A percentile compares a stretch with the other conserved stretches of the same genome.
Conservation (phyloP, 1,140 invertebrate species). For the Condylostylus longicornis region DNA sequence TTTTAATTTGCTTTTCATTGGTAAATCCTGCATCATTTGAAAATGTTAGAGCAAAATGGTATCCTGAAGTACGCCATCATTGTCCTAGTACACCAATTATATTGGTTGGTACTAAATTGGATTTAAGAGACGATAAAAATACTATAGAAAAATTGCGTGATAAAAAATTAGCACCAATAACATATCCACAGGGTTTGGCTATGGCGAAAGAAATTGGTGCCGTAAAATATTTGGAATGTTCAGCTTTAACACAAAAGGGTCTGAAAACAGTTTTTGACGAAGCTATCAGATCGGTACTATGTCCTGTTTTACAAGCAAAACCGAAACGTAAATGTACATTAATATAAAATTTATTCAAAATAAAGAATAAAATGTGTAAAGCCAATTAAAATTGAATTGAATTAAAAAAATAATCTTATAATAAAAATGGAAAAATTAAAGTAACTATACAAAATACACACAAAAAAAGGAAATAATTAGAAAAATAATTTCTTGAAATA, state of each 20-base stretch:
- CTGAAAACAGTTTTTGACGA: conserved; percentile 99
- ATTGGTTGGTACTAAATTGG: conserved; percentile 74
- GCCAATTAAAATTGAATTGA: no score
- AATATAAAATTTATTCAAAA: conserved; percentile 59
- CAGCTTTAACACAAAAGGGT: conserved; percentile 95
- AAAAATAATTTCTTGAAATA: no score
- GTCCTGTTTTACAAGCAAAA: conserved; percentile 67
- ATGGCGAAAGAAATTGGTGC: conserved; percentile 98
- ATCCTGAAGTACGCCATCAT: conserved; percentile 79
- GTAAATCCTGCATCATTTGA: conserved; percentile 98
- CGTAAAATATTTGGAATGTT: conserved; percentile 95
- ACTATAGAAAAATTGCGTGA: conserved; percentile 96
- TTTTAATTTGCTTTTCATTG: conserved; percentile 94
- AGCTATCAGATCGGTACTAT: conserved; percentile 94
- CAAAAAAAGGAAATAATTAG: no score
- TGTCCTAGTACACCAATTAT: conserved; percentile 82
- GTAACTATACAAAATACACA: no score
- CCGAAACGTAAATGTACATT: conserved; percentile 57
- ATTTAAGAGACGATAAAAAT: conserved; percentile 93
- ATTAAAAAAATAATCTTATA: no score
- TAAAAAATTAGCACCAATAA: conserved; percentile 92
- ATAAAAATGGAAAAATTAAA: no score
- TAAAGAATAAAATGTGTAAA: no score
- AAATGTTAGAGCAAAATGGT: conserved; percentile 96
- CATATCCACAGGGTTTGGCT: conserved; percentile 88